These are phyloP conservation scores for Craseonycteris thonglongyai DNA, from an alignment of 2,113 vertebrate genomes.

Conservation along the genomic window DNA sequence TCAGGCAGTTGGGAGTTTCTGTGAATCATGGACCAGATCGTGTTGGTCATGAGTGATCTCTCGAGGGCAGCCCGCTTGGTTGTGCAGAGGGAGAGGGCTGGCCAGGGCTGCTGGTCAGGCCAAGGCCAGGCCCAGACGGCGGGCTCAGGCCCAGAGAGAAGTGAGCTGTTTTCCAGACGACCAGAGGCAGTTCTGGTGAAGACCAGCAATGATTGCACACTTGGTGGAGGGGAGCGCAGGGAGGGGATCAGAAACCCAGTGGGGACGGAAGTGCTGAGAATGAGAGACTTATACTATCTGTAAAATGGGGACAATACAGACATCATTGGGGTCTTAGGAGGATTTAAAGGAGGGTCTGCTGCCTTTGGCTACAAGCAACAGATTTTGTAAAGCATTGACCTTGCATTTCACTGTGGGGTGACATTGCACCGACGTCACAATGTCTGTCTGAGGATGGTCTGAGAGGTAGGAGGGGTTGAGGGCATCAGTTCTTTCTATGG, in stretches of 20 bases:
- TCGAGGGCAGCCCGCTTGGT: not conserved
- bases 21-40: not conserved
- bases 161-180: not conserved
- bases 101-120: too few species aligned
- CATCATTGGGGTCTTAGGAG: not conserved
- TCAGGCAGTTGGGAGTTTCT: not conserved
- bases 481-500: not conserved
- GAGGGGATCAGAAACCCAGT: not conserved
- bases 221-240: rapidly evolving
- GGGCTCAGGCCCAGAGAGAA: not conserved
- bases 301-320: not conserved
- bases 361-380: not conserved
- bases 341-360: not conserved
- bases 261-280: not conserved
- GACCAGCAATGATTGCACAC: not conserved
- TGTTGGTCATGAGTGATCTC: not conserved
- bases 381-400: not conserved
- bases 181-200: not conserved
- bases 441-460: not conserved
- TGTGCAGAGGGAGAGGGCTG: too few species aligned
- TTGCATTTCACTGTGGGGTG: not conserved
- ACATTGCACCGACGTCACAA: not conserved
- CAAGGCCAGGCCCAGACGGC: too few species aligned
- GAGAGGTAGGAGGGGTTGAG: not conserved
- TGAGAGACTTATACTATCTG: not conserved